Percentiles rank a stretch among this genome's conserved stretches.
These are phyloP conservation scores for Automeris io DNA, from an alignment of 2,888 invertebrate species.

Conservation along the genomic window DNA sequence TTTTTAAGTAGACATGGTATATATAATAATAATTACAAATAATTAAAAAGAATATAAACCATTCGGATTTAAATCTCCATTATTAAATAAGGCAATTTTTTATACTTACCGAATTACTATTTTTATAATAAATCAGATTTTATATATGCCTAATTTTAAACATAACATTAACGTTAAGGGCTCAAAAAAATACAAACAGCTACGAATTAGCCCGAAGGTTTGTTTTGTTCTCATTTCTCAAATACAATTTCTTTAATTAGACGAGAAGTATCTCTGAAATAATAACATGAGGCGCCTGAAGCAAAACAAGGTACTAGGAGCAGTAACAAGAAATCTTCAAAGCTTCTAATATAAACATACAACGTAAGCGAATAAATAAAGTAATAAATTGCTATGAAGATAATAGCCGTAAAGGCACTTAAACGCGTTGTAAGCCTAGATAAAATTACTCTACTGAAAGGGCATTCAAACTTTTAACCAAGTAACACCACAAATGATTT, in stretches of 20 bases:
- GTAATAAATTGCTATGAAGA: conserved; percentile 18
- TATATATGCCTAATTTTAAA: background rate
- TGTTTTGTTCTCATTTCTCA: conserved; percentile 53
- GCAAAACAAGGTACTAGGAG: conserved; percentile 25
- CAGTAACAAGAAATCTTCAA: conserved; percentile 20
- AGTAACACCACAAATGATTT: background rate
- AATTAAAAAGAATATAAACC: no score
- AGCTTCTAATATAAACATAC: conserved; percentile 31
- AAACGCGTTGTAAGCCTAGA: conserved; percentile 15
- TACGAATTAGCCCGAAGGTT: conserved; percentile 34
- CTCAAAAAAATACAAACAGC: conserved; percentile 35
- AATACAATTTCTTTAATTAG: conserved; percentile 61
- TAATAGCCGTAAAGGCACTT: conserved; percentile 19
- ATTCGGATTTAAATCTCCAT: no score
- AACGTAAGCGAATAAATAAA: conserved; percentile 24
- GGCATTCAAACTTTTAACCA: background rate
- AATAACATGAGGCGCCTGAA: conserved; percentile 44
- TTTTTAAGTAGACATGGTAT: no score
- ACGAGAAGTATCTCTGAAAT: conserved; percentile 47
- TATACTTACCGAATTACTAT: no score
- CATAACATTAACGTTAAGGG: conserved; percentile 20
- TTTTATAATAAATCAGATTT: no score
- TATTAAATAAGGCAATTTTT: no score
- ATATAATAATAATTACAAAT: no score
- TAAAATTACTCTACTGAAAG: conserved; percentile 9